A percentile compares a stretch with the other conserved stretches of the same genome.
These are phyloP conservation scores for Listrodromus nycthemerus DNA, from an alignment of 2,888 invertebrate species.

Conservation along the genomic window DNA sequence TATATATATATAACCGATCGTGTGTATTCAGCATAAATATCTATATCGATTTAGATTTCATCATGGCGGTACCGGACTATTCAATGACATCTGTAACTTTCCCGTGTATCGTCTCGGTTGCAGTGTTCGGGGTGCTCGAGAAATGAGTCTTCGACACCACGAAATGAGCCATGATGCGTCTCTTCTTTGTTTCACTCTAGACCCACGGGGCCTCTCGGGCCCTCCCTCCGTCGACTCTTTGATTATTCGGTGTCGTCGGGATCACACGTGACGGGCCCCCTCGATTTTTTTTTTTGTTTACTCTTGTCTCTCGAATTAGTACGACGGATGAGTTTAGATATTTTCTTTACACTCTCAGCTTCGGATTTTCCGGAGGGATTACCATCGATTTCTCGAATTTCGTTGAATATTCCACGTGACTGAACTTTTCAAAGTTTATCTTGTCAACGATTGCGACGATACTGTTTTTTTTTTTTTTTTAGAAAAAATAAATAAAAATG, in stretches of 20 bases:
- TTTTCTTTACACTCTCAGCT: background rate
- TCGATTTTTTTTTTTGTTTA: constrained; percentile 30
- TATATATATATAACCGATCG: background rate
- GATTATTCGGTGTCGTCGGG: background rate
- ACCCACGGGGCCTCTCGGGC: constrained; percentile 49
- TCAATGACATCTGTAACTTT: background rate
- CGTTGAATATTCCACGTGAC: background rate
- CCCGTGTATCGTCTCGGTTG: constrained; percentile 17
- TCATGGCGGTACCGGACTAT: background rate
- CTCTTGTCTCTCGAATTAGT: background rate
- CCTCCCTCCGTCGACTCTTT: constrained; percentile 53
- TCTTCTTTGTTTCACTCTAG: constrained; percentile 30
- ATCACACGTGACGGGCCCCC: constrained; percentile 12
- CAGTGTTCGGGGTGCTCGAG: constrained; percentile 32
- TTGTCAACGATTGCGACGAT: background rate
- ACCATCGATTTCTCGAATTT: background rate
- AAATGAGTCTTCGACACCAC: constrained; percentile 39
- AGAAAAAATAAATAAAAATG: too few species aligned
- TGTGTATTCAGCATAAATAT: background rate
- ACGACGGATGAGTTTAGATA: background rate
- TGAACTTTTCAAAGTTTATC: background rate
- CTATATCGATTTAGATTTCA: background rate
- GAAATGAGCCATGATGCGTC: constrained; percentile 47
- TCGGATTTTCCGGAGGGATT: background rate
- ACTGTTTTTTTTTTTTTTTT: background rate